These are phyloP conservation scores for Camponotus vicinus DNA, from an alignment of 1,140 invertebrate genomes.

Conservation along the genomic window DNA sequence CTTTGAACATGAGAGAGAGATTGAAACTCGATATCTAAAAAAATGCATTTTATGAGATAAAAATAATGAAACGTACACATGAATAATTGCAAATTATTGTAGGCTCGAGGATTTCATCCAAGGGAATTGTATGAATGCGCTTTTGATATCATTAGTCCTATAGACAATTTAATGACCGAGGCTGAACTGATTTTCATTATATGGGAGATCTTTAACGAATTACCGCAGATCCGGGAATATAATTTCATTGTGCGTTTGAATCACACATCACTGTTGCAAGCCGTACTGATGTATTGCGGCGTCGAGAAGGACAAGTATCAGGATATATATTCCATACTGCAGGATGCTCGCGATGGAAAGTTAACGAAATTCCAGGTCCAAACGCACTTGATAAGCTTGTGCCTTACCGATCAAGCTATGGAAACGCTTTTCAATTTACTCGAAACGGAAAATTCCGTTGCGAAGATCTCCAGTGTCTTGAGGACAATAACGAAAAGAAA, in stretches of 20 bases:
- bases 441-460: conserved; percentile 90
- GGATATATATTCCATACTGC: conserved; percentile 89
- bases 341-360: conserved; percentile 89
- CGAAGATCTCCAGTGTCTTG: conserved; percentile 89
- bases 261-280: conserved; percentile 92
- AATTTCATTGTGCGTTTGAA: conserved; percentile 93
- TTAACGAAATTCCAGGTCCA: conserved; percentile 90
- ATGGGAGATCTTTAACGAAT: conserved; percentile 91
- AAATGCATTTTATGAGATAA: neutral
- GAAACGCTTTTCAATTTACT: conserved; percentile 90
- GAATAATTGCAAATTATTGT: conserved; percentile 14
- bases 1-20: neutral
- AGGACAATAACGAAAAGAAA: conserved; percentile 88
- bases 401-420: conserved; percentile 90
- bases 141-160: conserved; percentile 96
- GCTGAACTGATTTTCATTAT: conserved; percentile 94
- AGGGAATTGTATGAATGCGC: conserved; percentile 96
- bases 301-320: conserved; percentile 91
- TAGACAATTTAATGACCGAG: conserved; percentile 91
- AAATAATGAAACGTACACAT: neutral
- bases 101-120: conserved; percentile 93
- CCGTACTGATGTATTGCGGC: conserved; percentile 93
- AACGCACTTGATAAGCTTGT: conserved; percentile 90
- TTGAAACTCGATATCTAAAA: neutral
- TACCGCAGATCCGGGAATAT: conserved; percentile 89